Conservation (phyloP, 2,113 vertebrate genomes). For the Scomber japonicus region DNA sequence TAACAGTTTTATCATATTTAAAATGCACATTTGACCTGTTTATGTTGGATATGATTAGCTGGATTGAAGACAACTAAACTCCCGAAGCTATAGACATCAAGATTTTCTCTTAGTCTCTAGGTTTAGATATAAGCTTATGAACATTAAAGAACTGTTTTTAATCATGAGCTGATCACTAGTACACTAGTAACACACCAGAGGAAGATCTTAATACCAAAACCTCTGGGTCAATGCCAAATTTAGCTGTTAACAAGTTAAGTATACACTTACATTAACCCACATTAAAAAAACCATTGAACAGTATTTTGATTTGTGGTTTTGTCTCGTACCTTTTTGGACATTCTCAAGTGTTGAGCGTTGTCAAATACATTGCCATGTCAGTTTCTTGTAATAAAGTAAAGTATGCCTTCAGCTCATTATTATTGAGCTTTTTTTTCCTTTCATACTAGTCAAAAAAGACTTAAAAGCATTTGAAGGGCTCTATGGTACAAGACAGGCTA, state of each 20-base stretch:
- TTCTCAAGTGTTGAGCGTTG: no score
- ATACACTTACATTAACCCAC: no score
- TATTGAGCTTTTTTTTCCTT: no score
- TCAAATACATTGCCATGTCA: no score
- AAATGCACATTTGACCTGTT: background rate
- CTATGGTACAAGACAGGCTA: background rate
- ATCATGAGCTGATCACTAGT: background rate
- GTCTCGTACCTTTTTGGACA: background rate
- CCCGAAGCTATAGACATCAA: background rate
- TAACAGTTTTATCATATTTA: background rate
- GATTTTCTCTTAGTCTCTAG: background rate
- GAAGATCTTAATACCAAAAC: background rate
- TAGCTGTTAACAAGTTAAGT: background rate
- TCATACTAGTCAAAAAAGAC: background rate
- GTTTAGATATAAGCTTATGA: background rate
- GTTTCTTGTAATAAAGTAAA: background rate
- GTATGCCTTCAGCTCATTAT: no score
- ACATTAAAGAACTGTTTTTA: conserved; percentile 4
- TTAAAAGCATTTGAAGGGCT: background rate
- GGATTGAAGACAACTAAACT: background rate
- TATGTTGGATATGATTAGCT: background rate
- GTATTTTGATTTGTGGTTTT: background rate
- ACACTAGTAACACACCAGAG: background rate
- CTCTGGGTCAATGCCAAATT: background rate
- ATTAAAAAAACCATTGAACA: background rate